phyloP scores from a whole-genome alignment of 30 jellyfish, hydroid and myxozoan genomes.

The Pseudorhiza aurosa region DNA sequence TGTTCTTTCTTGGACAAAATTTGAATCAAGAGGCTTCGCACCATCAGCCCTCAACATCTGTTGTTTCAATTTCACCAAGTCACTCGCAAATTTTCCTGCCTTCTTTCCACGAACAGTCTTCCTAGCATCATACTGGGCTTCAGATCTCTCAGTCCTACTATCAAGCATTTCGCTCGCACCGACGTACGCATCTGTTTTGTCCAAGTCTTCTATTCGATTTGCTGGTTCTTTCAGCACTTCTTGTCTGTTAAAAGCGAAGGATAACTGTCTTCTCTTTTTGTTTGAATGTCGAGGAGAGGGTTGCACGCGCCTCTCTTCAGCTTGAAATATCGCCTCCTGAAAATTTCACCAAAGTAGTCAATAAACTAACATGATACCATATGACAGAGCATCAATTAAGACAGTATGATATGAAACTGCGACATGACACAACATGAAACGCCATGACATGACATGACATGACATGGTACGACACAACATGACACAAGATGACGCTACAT shows the following conservation, averaged over 20 bases:
- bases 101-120: background rate
- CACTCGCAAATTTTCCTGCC: background rate
- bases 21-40: background rate
- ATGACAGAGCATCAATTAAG: too few species aligned
- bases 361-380: too few species aligned
- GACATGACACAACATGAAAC: too few species aligned
- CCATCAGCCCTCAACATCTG: background rate
- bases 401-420: too few species aligned
- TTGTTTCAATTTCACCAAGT: background rate
- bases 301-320: conserved; percentile 11
- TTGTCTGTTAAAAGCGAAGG: conserved; percentile 31
- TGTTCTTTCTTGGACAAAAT: background rate
- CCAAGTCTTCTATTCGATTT: background rate
- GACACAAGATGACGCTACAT: background rate
- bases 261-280: conserved; percentile 16
- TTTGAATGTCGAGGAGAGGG: background rate
- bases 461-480: background rate
- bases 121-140: background rate
- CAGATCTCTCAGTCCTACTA: background rate
- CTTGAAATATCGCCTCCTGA: conserved; percentile 49
- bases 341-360: too few species aligned
- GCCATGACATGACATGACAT: too few species aligned
- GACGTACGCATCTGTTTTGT: background rate
- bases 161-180: background rate
- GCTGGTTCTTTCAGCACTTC: background rate